A percentile compares a stretch with the other conserved stretches of the same genome.
phyloP scores from a whole-genome alignment of 1,140 invertebrate genomes.

The Heliothis subflexa region DNA sequence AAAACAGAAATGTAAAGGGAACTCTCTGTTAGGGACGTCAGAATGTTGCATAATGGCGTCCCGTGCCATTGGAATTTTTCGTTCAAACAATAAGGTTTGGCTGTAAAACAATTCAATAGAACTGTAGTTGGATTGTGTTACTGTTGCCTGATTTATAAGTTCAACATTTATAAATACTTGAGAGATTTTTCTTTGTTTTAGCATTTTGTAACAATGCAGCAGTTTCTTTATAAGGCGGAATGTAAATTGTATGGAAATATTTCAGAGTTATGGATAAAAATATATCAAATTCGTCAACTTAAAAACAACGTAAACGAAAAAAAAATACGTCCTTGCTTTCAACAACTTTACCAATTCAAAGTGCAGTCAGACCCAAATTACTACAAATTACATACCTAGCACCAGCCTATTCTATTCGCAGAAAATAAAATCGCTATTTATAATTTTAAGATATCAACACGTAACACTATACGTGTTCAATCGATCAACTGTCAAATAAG shows the following conservation, averaged over 20 bases:
- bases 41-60: slow-evolving; percentile 58
- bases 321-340: slow-evolving; percentile 42
- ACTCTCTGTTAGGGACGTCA: slow-evolving; percentile 40
- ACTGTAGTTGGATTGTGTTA: slow-evolving; percentile 56
- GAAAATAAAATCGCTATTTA: slow-evolving; percentile 22
- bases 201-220: neutral
- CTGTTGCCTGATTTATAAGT: slow-evolving; percentile 54
- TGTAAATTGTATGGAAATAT: neutral
- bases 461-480: slow-evolving; percentile 25
- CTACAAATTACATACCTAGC: slow-evolving; percentile 16
- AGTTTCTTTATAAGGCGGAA: neutral
- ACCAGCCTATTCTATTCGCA: slow-evolving; percentile 18
- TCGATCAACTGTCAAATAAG: slow-evolving; percentile 63
- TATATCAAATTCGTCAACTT: too few species aligned
- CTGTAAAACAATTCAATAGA: slow-evolving; percentile 38
- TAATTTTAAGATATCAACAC: slow-evolving; percentile 18
- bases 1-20: slow-evolving; percentile 62
- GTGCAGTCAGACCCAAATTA: slow-evolving; percentile 20
- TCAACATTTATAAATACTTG: slow-evolving; percentile 36
- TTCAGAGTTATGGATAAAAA: too few species aligned
- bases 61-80: slow-evolving; percentile 66
- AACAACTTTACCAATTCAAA: slow-evolving; percentile 10
- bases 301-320: slow-evolving; percentile 10
- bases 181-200: slow-evolving; percentile 18
- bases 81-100: slow-evolving; percentile 70